Base-by-base conservation (phyloP, 2,888 invertebrate species). In the Orthonychiurus folsomi region DNA sequence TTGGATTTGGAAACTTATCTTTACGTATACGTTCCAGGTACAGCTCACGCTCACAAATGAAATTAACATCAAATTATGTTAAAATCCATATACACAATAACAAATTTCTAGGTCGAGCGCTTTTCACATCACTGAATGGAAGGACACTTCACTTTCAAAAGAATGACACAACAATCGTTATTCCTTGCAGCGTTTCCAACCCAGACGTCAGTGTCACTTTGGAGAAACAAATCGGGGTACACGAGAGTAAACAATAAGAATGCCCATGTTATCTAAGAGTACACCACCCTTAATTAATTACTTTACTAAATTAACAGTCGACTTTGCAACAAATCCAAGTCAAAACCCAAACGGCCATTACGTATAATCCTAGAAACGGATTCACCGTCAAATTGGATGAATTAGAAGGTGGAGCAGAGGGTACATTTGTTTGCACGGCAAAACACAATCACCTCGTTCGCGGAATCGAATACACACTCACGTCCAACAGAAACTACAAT, bases 1-100 rank as follows among this genome's bases (percentile, higher is more conserved):
- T 59, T 66, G 12, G 63, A 63, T 55, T 47, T 62, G 3, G 58
- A 62, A 21, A 66, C 70, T 0, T 67, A 61, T 24, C 62, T 69
- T 26, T 71, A 68, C 59, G 63, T 71, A 58, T 71, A 68, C 58
- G 70, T 70, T 23, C 71, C 71, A 52, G 71, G 71, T 67, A 65
- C 2, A n/a, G n/a, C n/a, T n/a, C n/a, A n/a, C 3, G 2, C 28
- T n/a, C 3, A n/a, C n/a, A n/a, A n/a, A n/a, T n/a, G n/a, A n/a
- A n/a, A n/a, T n/a, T n/a, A n/a, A n/a, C n/a, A n/a, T n/a, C n/a
- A n/a, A n/a, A n/a, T n/a, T n/a, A n/a, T n/a, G n/a, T n/a, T n/a
- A n/a, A n/a, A n/a, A n/a, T n/a, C n/a, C n/a, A n/a, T n/a, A n/a
- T n/a, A n/a, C n/a, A n/a, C n/a, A n/a, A n/a, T n/a, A n/a, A n/a